phyloP scores from a whole-genome alignment of 2,113 vertebrate genomes.

The Thunnus thynnus region DNA sequence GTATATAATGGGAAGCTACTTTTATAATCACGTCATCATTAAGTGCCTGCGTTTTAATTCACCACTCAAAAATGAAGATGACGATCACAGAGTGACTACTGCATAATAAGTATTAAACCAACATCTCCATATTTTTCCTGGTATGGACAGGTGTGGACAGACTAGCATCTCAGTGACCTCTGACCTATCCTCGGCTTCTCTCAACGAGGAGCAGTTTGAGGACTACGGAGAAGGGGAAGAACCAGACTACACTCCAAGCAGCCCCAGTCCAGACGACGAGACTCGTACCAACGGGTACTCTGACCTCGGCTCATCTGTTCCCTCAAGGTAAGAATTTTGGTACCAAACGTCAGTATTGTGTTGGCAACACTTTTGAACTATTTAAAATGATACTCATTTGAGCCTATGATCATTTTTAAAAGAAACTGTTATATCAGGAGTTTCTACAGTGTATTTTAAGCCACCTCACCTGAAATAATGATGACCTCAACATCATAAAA shows the following conservation, averaged over 20 bases:
- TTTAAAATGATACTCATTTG: too few relatives aligned
- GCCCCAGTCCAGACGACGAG: slow-evolving; percentile 94
- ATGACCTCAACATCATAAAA: too few relatives aligned
- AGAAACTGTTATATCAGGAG: too few relatives aligned
- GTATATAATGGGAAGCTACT: too few relatives aligned
- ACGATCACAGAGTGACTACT: neutral
- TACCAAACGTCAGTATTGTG: neutral
- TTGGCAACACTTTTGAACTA: neutral
- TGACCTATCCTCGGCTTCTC: slow-evolving; percentile 93
- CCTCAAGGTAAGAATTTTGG: slow-evolving; percentile 90
- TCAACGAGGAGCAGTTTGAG: slow-evolving; percentile 98
- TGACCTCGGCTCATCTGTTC: slow-evolving; percentile 95
- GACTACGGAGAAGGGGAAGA: slow-evolving; percentile 97
- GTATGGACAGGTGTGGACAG: slow-evolving; percentile 84
- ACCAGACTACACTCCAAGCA: slow-evolving; percentile 92
- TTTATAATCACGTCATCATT: too few relatives aligned
- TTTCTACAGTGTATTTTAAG: too few relatives aligned
- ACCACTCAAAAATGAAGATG: neutral
- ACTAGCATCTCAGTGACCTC: slow-evolving; percentile 90
- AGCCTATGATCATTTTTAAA: too few relatives aligned
- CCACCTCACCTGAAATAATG: too few relatives aligned
- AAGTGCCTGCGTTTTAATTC: neutral
- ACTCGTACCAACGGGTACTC: slow-evolving; percentile 92
- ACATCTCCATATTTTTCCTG: slow-evolving; percentile 34
- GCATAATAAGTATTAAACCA: neutral